phyloP scores from a whole-genome alignment of 2,113 vertebrate genomes.

The Chrysochloris asiatica region DNA sequence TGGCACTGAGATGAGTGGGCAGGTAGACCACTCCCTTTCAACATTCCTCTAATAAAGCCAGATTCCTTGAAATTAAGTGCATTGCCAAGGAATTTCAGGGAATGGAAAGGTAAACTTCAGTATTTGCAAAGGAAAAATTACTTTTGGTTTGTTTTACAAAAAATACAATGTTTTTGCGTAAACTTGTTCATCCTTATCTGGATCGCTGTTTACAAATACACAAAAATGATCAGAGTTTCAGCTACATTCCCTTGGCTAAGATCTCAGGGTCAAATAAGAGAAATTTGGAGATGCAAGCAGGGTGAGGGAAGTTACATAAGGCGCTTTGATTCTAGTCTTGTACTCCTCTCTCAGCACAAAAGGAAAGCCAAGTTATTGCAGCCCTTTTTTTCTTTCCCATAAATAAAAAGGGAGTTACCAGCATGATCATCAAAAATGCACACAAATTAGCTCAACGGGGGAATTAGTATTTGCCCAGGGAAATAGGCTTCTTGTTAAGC shows the following conservation, averaged over 20 bases:
- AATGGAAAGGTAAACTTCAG: slow-evolving; percentile 21
- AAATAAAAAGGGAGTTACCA: neutral
- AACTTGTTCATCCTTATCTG: slow-evolving; percentile 38
- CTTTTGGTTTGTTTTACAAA: slow-evolving; percentile 55
- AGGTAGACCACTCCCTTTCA: slow-evolving; percentile 17
- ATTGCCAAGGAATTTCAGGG: slow-evolving; percentile 62
- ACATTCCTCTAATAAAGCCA: slow-evolving; percentile 54
- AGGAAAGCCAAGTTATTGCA: neutral
- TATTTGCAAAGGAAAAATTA: slow-evolving; percentile 40
- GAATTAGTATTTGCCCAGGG: no score
- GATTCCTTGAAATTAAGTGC: slow-evolving; percentile 20
- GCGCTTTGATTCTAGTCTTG: neutral
- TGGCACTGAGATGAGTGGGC: neutral
- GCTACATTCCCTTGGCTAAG: slow-evolving; percentile 34
- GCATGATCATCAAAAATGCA: neutral
- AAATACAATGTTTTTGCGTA: neutral
- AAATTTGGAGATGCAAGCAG: neutral
- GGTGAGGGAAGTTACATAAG: neutral
- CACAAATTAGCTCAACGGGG: neutral
- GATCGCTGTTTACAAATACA: neutral
- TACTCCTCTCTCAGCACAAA: neutral
- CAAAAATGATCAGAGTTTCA: slow-evolving; percentile 18
- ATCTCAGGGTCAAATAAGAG: neutral
- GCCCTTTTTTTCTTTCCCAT: neutral
- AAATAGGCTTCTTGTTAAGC: no score